phyloP scores from a whole-genome alignment of 2,113 vertebrate genomes.

The Prolemur simus region DNA sequence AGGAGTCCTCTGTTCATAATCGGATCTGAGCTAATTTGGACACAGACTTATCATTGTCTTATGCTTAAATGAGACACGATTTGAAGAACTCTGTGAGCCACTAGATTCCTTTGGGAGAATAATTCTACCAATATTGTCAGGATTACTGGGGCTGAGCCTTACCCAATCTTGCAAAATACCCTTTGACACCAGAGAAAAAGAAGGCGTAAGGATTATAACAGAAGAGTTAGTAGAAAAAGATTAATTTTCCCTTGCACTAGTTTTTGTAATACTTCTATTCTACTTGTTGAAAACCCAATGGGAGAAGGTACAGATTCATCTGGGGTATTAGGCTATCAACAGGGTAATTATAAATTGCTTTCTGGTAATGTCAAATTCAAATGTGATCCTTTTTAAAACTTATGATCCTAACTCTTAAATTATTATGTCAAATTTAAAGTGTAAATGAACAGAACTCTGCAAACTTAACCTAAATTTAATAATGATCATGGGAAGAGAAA shows the following conservation, averaged over 20 bases:
- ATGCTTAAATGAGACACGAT: background rate
- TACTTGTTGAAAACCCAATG: background rate
- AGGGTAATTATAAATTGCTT: background rate
- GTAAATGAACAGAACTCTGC: background rate
- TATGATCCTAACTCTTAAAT: background rate
- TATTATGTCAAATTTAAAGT: constrained; percentile 17
- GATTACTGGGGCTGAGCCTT: background rate
- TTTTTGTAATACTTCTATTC: background rate
- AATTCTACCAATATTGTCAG: background rate
- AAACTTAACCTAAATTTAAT: background rate
- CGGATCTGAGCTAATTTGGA: background rate
- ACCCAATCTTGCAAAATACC: background rate
- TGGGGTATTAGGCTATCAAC: background rate
- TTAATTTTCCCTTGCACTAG: background rate
- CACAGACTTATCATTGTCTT: background rate
- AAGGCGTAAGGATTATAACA: background rate
- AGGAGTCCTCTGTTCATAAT: background rate
- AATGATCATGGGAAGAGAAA: background rate
- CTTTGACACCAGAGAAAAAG: background rate
- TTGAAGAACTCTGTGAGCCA: background rate
- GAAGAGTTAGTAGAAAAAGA: background rate
- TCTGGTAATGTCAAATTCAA: background rate
- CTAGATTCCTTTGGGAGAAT: background rate
- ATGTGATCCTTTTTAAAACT: background rate
- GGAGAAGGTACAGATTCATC: background rate